phyloP scores from a whole-genome alignment of 2,888 invertebrate genomes.

The Proisotoma minuta region DNA sequence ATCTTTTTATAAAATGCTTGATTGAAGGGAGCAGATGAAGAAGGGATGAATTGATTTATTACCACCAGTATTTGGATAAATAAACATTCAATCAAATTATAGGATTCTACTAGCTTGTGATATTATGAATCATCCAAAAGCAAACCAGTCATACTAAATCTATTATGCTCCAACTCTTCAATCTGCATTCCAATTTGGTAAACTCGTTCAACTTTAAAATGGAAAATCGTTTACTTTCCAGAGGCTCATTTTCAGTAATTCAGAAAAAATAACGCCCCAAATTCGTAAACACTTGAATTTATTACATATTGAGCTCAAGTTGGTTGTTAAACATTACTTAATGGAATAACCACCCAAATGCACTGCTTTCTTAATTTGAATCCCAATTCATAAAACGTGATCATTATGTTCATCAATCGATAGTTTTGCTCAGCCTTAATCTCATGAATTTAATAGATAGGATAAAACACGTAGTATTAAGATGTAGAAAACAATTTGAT shows the following conservation, averaged over 20 bases:
- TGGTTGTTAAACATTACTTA: not conserved
- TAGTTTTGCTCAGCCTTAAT: slow-evolving; percentile 1
- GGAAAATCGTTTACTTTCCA: too few relatives aligned
- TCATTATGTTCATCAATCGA: slow-evolving; percentile 16
- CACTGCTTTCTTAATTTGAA: slow-evolving; percentile 11
- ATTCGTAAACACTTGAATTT: too few relatives aligned
- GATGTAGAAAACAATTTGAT: too few relatives aligned
- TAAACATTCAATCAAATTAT: slow-evolving; percentile 1
- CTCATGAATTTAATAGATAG: too few relatives aligned
- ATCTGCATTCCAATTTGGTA: too few relatives aligned
- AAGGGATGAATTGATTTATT: not conserved
- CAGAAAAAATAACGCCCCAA: too few relatives aligned
- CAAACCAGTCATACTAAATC: not conserved
- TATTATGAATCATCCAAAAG: not conserved
- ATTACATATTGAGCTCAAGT: too few relatives aligned
- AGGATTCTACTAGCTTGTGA: not conserved
- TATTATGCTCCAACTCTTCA: slow-evolving; percentile 3
- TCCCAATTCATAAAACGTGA: slow-evolving; percentile 12
- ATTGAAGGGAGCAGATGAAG: not conserved
- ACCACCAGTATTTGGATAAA: too few relatives aligned
- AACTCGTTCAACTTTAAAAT: too few relatives aligned
- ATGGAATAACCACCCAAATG: slow-evolving; percentile 4
- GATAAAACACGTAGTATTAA: too few relatives aligned
- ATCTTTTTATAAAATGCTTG: too few relatives aligned
- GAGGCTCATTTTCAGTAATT: too few relatives aligned